Evolutionary conservation across 1,140 invertebrate species (phyloP).

Genomic region (Yoshiicerus persimilis): DNA sequence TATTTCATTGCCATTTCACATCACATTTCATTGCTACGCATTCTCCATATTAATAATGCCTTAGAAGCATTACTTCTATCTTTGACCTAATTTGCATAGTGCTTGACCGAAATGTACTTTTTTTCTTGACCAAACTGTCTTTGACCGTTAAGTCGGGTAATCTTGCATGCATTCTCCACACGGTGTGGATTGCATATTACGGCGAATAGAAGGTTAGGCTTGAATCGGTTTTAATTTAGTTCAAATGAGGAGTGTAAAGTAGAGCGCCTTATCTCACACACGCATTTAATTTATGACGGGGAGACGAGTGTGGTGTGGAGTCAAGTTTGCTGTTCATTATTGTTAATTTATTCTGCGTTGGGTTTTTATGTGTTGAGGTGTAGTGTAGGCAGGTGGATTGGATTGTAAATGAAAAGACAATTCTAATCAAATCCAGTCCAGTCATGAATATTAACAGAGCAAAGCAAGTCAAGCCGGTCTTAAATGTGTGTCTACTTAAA

Average conservation of each 20-base stretch:
- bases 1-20: too few species aligned
- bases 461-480: not conserved
- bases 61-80: too few species aligned
- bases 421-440: not conserved
- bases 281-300: not conserved
- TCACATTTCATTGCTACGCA: too few species aligned
- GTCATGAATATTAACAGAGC: not conserved
- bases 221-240: not conserved
- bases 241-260: not conserved
- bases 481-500: not conserved
- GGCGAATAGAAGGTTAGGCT: not conserved
- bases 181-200: not conserved
- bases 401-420: not conserved
- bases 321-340: constrained; percentile 8
- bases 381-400: not conserved
- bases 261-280: not conserved
- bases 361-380: not conserved
- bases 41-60: too few species aligned
- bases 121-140: too few species aligned
- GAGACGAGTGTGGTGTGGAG: not conserved
- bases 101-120: too few species aligned
- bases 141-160: too few species aligned
- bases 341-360: constrained; percentile 11
- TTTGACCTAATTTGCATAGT: too few species aligned
- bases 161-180: not conserved